Conservation (phyloP, 2,113 vertebrate species). For the Corapipo altera region DNA sequence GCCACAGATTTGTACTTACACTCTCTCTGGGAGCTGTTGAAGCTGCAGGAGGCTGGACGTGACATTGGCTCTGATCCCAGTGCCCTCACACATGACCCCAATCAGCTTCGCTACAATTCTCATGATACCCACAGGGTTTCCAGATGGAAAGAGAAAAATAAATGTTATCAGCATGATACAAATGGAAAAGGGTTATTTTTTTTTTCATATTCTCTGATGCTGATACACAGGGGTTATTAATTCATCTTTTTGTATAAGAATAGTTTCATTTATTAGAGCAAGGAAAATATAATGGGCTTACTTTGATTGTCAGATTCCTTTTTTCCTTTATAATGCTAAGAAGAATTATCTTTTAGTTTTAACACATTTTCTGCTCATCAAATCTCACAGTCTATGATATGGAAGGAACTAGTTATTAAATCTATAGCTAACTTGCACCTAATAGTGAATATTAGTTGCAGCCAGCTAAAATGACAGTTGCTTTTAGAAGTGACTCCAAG, state of each 20-base stretch:
- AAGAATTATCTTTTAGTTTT: not conserved
- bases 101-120: conserved; percentile 66
- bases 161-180: conserved; percentile 53
- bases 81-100: conserved; percentile 69
- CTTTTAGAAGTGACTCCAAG: not conserved
- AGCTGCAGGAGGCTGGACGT: conserved; percentile 48
- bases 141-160: conserved; percentile 59
- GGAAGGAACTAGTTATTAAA: not conserved
- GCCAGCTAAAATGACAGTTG: not conserved
- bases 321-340: not conserved
- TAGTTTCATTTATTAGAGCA: not conserved
- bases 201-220: not conserved
- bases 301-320: not conserved
- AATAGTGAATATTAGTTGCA: not conserved
- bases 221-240: not conserved
- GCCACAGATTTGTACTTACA: conserved; percentile 67
- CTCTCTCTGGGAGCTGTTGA: conserved; percentile 59
- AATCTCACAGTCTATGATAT: not conserved
- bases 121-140: conserved; percentile 64
- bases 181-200: conserved; percentile 14
- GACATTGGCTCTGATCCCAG: conserved; percentile 72
- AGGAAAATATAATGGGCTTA: not conserved
- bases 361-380: not conserved
- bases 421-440: not conserved
- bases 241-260: not conserved